These are phyloP conservation scores for Neocloeon triangulifer DNA, from an alignment of 1,140 invertebrate genomes.

Conservation along the genomic window DNA sequence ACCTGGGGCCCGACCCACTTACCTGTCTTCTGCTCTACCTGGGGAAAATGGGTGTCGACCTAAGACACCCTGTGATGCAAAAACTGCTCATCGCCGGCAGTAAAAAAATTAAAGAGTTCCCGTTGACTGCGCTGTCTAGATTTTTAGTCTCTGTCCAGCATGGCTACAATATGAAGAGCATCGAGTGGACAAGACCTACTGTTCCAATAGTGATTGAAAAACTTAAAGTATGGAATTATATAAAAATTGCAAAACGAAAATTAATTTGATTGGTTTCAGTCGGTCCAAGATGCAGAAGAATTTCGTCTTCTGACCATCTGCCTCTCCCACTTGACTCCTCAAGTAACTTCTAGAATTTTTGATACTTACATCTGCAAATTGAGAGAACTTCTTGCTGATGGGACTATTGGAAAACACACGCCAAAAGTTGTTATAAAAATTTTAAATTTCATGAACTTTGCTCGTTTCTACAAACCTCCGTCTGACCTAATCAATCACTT, in stretches of 20 bases:
- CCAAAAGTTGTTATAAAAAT: neutral
- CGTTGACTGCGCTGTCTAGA: neutral
- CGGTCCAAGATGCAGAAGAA: neutral
- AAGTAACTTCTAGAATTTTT: neutral
- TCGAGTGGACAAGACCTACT: neutral
- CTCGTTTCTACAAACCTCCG: neutral
- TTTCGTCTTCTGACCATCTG: conserved; percentile 1
- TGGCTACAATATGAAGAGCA: neutral
- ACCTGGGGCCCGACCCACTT: conserved; percentile 1
- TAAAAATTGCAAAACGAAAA: no score
- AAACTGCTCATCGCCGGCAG: no score
- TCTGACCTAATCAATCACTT: no score
- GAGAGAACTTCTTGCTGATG: no score
- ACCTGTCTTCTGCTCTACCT: conserved; percentile 1
- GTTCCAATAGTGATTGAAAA: neutral
- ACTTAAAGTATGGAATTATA: neutral
- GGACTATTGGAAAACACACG: no score
- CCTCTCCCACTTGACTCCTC: neutral
- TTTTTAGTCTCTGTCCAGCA: neutral
- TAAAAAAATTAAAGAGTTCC: neutral
- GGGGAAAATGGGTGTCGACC: neutral
- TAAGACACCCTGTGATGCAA: no score
- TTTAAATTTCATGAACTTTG: neutral
- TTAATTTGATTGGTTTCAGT: neutral
- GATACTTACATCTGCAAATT: no score